Base-by-base conservation (phyloP, 2,888 invertebrate species). In the Mongoloraphidia duomilia region DNA sequence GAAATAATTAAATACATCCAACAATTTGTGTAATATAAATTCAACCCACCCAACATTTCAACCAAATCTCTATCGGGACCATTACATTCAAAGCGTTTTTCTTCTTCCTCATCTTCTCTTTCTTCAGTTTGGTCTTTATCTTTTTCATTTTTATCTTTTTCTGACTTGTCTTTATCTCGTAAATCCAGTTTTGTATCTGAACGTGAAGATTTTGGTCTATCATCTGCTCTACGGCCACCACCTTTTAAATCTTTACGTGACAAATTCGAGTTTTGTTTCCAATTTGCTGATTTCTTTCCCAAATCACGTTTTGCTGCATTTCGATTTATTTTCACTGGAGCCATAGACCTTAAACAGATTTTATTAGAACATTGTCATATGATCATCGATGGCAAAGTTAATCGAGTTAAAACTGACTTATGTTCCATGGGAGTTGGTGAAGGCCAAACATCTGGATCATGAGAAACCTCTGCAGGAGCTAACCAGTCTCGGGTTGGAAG, bases 1-100 rank as follows among this genome's bases (percentile, higher is more conserved):
- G 39, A 45, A 47, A 40, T 46, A 43, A 17, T 40, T 37, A 52
- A 47, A 13, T 14, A 12, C 41, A 8, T 11, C 13, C n/a, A 45
- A 49, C 35, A n/a, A 17, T n/a, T n/a, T 26, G 26, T 6, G 26
- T 26, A 6, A 13, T 9, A 40, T 41, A 12, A 5, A 13, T 10
- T 41, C 17, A 35, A 50, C 66, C 64, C 60, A 84, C 84, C 84
- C 54, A 94, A 73, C 73, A 89, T 84, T 61, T 97, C 96, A 12
- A 94, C 93, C 50, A 97, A 74, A 64, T 95, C 96, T 34, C 84
- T 78, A 65, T 97, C 96, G 60, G 85, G 77, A 11, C 82, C 84
- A 52, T 79, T 74, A 57, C 77, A 76, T 62, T 94, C 93, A 72
- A 93, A 96, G 65, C 84, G 82, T 59, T 81, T 79, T 59, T 90